These are phyloP conservation scores for Mylabris sibirica DNA, from an alignment of 2,888 invertebrate genomes.

Conservation along the genomic window DNA sequence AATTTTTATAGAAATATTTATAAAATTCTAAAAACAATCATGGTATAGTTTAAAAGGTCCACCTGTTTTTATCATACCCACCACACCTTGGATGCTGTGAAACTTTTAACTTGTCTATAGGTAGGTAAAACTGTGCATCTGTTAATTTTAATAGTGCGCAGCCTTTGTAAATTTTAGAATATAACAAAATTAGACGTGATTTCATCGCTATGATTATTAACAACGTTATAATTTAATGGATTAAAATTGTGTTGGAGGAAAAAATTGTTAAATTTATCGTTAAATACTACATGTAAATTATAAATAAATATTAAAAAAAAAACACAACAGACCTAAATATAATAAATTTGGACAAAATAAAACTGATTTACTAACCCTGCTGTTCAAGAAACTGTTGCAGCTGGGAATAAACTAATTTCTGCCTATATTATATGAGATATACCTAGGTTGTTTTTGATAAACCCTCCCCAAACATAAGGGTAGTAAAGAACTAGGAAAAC, in stretches of 20 bases:
- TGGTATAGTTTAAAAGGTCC: slow-evolving; percentile 14
- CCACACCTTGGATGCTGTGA: slow-evolving; percentile 19
- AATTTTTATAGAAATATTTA: neutral
- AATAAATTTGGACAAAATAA: neutral
- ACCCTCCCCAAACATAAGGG: neutral
- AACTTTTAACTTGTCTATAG: slow-evolving; percentile 13
- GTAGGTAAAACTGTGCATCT: slow-evolving; percentile 11
- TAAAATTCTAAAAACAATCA: neutral
- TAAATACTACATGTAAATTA: neutral
- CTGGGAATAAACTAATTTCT: neutral
- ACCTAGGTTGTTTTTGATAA: neutral
- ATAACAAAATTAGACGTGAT: slow-evolving; percentile 32
- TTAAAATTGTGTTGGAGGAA: neutral
- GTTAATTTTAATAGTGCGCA: slow-evolving; percentile 25
- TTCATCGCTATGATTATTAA: slow-evolving; percentile 23
- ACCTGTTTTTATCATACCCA: slow-evolving; percentile 25
- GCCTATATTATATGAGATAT: neutral
- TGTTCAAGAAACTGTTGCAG: neutral
- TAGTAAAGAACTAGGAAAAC: slow-evolving; percentile 12
- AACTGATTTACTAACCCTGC: too few relatives aligned
- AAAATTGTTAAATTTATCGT: neutral
- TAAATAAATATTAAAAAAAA: neutral
- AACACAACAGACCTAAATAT: neutral
- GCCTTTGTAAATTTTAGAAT: slow-evolving; percentile 23
- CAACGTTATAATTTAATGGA: slow-evolving; percentile 21